Conservation (phyloP, 2,113 vertebrate species). For the Periophthalmus modestus region DNA sequence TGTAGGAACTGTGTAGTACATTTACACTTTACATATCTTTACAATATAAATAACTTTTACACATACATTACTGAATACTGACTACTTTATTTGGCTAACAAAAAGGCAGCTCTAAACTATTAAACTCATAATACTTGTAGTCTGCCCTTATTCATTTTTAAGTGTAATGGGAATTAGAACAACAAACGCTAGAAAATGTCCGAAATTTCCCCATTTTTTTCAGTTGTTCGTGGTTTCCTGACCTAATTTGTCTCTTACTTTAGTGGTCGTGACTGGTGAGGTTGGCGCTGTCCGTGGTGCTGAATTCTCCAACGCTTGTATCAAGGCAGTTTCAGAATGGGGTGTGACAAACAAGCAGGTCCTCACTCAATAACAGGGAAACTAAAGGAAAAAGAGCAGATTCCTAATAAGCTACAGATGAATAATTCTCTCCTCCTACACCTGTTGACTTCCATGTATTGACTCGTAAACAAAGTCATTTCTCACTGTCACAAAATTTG, state of each 20-base stretch:
- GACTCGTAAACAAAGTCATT: neutral
- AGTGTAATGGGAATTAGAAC: neutral
- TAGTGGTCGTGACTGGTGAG: neutral
- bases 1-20: too few species aligned
- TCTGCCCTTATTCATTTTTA: neutral
- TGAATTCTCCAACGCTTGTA: slow-evolving; percentile 48
- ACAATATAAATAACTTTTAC: too few species aligned
- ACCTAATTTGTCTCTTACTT: neutral
- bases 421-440: slow-evolving; percentile 13
- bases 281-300: slow-evolving; percentile 63
- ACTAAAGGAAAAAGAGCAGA: slow-evolving; percentile 17
- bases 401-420: slow-evolving; percentile 5
- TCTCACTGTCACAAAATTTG: slow-evolving; percentile 3
- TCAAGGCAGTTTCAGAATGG: slow-evolving; percentile 29
- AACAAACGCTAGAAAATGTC: neutral
- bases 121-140: neutral
- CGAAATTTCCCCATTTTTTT: neutral
- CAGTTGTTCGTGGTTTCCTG: neutral
- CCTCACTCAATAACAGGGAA: slow-evolving; percentile 12
- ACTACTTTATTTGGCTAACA: neutral
- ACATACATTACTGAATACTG: too few species aligned
- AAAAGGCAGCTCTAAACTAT: neutral
- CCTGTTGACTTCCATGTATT: slow-evolving; percentile 30
- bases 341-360: slow-evolving; percentile 54
- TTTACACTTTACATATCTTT: too few species aligned